phyloP scores from a whole-genome alignment of 2,797 vertebrate species.

The Percopsis omiscomaycus region DNA sequence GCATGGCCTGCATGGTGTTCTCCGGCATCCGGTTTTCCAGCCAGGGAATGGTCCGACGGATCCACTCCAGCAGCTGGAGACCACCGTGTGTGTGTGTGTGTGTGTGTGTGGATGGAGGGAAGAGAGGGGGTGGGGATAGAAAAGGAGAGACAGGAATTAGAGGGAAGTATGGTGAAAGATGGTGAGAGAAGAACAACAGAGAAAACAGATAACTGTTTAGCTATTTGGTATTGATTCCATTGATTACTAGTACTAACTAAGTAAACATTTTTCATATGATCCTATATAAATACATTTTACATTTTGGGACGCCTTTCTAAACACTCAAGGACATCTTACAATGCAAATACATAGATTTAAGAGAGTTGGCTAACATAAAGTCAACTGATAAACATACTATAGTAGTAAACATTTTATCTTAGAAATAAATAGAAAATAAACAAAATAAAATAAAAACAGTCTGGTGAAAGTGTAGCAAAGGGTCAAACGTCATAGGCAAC shows the following conservation, averaged over 20 bases:
- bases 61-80: conserved; percentile 93
- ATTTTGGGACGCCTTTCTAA: no score
- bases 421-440: no score
- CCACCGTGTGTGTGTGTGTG: conserved; percentile 22
- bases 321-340: no score
- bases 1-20: conserved; percentile 99
- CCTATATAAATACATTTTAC: no score
- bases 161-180: not conserved
- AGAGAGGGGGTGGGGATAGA: not conserved
- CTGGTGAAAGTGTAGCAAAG: no score
- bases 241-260: not conserved
- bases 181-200: conserved; percentile 12
- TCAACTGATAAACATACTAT: no score
- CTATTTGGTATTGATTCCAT: conserved; percentile 3
- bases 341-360: no score
- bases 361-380: no score
- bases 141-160: not conserved
- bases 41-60: conserved; percentile 96
- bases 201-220: conserved; percentile 41
- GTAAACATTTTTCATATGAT: no score
- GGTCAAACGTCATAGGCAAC: no score
- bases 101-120: conserved; percentile 24
- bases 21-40: conserved; percentile 93
- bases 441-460: no score
- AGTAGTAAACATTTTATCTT: no score